These are phyloP conservation scores for Hylia prasina DNA, from an alignment of 2,113 vertebrate genomes.

Conservation along the genomic window DNA sequence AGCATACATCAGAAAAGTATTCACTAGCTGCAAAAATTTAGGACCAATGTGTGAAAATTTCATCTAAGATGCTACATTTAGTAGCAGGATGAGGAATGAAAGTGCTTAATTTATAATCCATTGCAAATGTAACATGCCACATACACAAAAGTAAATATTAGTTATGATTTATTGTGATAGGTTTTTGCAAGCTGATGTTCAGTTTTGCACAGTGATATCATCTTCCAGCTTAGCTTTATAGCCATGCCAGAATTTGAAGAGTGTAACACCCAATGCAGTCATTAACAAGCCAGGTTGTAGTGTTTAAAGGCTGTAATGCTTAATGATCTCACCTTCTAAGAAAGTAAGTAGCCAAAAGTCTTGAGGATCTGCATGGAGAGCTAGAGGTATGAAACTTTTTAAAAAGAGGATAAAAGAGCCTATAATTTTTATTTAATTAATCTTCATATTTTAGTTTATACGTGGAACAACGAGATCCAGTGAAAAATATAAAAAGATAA, in stretches of 20 bases:
- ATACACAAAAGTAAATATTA: background rate
- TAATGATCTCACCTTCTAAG: background rate
- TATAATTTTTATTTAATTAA: background rate
- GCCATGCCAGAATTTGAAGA: background rate
- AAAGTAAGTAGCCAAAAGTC: background rate
- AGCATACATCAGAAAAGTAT: background rate
- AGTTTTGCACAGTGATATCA: background rate
- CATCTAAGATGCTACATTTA: background rate
- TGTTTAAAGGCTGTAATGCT: background rate
- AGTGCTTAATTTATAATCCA: background rate
- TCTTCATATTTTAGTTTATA: background rate
- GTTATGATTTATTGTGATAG: background rate
- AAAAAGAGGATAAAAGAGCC: background rate
- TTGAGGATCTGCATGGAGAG: background rate
- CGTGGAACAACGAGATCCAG: background rate
- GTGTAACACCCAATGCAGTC: background rate
- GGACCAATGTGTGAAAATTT: background rate
- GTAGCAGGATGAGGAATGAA: background rate
- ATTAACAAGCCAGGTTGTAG: background rate
- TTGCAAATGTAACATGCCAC: background rate
- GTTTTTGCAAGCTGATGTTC: background rate
- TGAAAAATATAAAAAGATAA: background rate
- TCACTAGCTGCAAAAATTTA: background rate
- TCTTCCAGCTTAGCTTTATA: background rate
- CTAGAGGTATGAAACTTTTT: background rate